These are phyloP conservation scores for Athripsodes cinereus DNA, from an alignment of 2,888 invertebrate genomes.

Conservation along the genomic window DNA sequence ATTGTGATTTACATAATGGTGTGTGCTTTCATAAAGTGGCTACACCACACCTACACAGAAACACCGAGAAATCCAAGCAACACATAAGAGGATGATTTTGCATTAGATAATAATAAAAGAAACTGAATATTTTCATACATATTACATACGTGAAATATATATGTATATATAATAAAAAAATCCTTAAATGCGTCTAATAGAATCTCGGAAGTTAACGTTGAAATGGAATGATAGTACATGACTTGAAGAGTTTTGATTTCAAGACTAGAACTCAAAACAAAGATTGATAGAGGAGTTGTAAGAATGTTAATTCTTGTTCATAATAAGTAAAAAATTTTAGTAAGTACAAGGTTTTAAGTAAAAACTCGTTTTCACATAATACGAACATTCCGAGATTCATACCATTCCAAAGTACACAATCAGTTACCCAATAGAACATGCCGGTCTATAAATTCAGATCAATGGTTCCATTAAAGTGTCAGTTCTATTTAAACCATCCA, in stretches of 20 bases:
- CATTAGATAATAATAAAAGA: conserved; percentile 10
- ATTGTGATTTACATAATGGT: no score
- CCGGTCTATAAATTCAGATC: conserved; percentile 13
- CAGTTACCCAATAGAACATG: conserved; percentile 20
- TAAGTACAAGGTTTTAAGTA: not conserved
- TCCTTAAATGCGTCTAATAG: conserved; percentile 14
- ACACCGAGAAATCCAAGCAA: not conserved
- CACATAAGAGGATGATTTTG: no score
- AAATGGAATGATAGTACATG: conserved; percentile 2
- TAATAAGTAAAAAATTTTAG: no score
- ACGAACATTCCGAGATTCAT: conserved; percentile 8
- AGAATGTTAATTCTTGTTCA: no score
- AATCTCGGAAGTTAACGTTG: not conserved
- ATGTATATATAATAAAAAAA: conserved; percentile 5
- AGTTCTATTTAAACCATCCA: no score
- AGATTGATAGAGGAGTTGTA: no score
- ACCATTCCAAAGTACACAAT: conserved; percentile 20
- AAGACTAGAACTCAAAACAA: no score
- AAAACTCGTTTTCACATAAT: not conserved
- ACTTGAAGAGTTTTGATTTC: no score
- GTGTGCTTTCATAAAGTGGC: not conserved
- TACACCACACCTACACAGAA: conserved; percentile 3
- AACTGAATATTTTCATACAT: conserved; percentile 14
- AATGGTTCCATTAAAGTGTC: no score
- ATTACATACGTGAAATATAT: no score